These are phyloP conservation scores for Gavialis gangeticus DNA, from an alignment of 2,113 vertebrate genomes.

Conservation along the genomic window DNA sequence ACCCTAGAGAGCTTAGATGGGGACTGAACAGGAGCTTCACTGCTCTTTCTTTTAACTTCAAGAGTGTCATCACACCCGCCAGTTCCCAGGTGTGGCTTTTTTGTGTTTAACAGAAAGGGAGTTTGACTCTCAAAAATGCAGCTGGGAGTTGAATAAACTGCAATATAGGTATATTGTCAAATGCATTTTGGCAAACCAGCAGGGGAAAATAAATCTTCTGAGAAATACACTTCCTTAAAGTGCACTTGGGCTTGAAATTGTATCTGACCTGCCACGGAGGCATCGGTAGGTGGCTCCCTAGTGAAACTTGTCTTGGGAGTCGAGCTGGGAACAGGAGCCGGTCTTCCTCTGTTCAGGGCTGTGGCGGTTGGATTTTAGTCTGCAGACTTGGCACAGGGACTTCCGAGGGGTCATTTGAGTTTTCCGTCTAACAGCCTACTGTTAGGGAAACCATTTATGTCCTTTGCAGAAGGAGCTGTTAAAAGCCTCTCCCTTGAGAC, in stretches of 20 bases:
- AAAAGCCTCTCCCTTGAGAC: background rate
- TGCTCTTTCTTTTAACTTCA: background rate
- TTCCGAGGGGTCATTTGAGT: background rate
- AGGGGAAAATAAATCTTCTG: background rate
- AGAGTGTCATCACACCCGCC: background rate
- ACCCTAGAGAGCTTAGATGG: background rate
- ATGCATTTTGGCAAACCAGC: background rate
- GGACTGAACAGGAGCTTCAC: background rate
- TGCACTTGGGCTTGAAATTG: background rate
- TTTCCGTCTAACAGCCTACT: background rate
- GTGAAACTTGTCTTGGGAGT: background rate
- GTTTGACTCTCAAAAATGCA: background rate
- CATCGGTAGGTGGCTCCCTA: accelerated
- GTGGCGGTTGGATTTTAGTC: background rate
- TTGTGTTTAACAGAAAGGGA: background rate
- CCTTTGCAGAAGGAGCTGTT: constrained; percentile 7
- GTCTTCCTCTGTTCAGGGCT: background rate
- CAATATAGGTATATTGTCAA: background rate
- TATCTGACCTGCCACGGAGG: background rate
- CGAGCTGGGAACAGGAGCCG: background rate
- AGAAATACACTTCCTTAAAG: background rate
- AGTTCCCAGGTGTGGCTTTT: background rate
- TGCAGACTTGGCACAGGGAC: background rate
- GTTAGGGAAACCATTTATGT: background rate
- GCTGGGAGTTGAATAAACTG: background rate